These are phyloP conservation scores for Laticauda laticaudata DNA, from an alignment of 2,113 vertebrate genomes.

Conservation along the genomic window DNA sequence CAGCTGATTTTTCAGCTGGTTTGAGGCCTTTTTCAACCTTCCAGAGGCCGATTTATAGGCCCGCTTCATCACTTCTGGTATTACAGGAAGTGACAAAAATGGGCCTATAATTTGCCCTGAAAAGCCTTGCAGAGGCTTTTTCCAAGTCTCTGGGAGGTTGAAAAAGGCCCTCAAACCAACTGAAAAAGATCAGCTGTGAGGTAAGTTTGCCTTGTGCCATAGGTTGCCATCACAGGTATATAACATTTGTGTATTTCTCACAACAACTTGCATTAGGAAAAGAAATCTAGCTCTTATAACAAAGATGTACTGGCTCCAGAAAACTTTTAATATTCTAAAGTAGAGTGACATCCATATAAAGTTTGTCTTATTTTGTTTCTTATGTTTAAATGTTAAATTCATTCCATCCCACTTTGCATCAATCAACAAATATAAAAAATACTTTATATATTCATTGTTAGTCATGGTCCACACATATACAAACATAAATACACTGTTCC, in stretches of 20 bases:
- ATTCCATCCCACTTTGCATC: not conserved
- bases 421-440: not conserved
- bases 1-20: too few species aligned
- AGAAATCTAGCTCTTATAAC: not conserved
- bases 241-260: not conserved
- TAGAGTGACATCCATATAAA: not conserved
- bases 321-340: not conserved
- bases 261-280: not conserved
- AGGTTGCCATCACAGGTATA: not conserved
- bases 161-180: too few species aligned
- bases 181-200: too few species aligned
- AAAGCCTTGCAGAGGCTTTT: too few species aligned
- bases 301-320: not conserved
- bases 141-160: too few species aligned
- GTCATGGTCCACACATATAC: not conserved
- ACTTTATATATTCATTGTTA: not conserved
- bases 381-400: not conserved
- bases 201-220: too few species aligned
- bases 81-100: too few species aligned
- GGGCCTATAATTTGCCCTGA: too few species aligned
- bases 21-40: too few species aligned
- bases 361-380: not conserved
- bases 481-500: not conserved
- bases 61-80: too few species aligned
- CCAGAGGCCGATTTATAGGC: too few species aligned